These are phyloP conservation scores for Anolis apletophallus DNA, from an alignment of 2,797 vertebrate genomes.

Conservation along the genomic window DNA sequence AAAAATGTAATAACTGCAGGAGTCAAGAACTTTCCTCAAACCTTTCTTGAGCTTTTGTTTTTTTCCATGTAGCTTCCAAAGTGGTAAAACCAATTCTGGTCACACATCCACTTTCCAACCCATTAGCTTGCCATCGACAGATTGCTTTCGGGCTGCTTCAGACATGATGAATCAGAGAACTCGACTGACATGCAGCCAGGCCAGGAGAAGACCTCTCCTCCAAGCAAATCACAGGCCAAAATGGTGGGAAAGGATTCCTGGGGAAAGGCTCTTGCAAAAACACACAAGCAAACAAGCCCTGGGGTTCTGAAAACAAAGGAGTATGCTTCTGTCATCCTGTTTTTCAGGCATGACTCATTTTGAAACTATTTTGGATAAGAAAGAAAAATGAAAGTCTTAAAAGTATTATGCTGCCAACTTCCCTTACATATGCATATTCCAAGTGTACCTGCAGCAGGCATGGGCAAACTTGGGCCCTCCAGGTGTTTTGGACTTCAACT, in stretches of 20 bases:
- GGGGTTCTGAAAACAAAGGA: not conserved
- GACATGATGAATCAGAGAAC: constrained; percentile 58
- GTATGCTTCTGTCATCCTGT: not conserved
- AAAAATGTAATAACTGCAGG: not conserved
- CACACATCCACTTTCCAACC: constrained; percentile 24
- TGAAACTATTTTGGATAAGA: not conserved
- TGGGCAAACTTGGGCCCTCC: too few species aligned
- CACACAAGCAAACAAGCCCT: not conserved
- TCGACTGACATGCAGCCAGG: not conserved
- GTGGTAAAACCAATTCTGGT: constrained; percentile 37
- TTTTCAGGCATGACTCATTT: too few species aligned
- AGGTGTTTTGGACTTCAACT: too few species aligned
- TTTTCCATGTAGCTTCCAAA: not conserved
- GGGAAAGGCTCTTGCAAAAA: constrained; percentile 14
- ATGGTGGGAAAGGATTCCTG: not conserved
- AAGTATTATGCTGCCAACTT: not conserved
- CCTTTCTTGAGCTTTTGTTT: not conserved
- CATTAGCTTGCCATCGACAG: constrained; percentile 31
- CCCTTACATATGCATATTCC: not conserved
- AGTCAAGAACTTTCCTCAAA: not conserved
- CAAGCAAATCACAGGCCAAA: constrained; percentile 41
- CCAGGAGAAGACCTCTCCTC: not conserved
- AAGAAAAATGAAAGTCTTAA: not conserved
- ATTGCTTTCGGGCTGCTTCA: constrained; percentile 55
- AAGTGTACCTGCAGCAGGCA: too few species aligned